Conservation (phyloP, 1,140 invertebrate species). For the Drosophila kikkawai region DNA sequence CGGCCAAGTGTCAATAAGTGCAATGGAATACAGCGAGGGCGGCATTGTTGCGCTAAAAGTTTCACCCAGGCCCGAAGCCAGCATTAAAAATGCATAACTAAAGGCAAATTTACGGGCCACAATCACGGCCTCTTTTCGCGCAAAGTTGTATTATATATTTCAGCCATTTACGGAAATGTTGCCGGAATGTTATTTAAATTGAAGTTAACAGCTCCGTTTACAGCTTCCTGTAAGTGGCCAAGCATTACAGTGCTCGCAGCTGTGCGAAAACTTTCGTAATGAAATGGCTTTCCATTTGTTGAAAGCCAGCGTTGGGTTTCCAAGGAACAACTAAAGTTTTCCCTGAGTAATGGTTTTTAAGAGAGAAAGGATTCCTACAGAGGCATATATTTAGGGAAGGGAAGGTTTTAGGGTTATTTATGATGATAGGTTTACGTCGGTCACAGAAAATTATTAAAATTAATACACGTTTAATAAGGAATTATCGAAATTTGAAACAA, state of each 20-base stretch:
- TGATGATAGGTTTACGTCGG: too few species aligned
- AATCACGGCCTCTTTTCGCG: conserved; percentile 16
- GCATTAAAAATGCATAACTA: conserved; percentile 70
- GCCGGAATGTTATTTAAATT: conserved; percentile 28
- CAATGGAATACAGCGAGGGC: conserved; percentile 47
- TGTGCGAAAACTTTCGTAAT: conserved; percentile 51
- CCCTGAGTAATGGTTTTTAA: not conserved
- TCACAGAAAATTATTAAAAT: too few species aligned
- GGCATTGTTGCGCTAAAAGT: conserved; percentile 51
- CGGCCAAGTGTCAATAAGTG: conserved; percentile 71
- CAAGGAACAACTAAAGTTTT: conserved; percentile 16
- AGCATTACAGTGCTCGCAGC: conserved; percentile 34
- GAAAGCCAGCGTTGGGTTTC: not conserved
- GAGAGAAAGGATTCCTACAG: not conserved
- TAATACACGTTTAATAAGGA: too few species aligned
- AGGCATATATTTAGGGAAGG: not conserved
- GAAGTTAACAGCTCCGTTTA: conserved; percentile 29
- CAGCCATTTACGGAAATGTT: conserved; percentile 10
- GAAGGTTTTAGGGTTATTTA: too few species aligned
- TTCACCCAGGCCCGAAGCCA: conserved; percentile 9
- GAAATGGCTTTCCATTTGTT: conserved; percentile 47
- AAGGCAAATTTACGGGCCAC: conserved; percentile 54
- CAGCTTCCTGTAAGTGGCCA: conserved; percentile 21
- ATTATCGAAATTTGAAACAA: too few species aligned
- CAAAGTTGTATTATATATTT: conserved; percentile 5